Evolutionary conservation across 1,140 invertebrate genomes (phyloP).

Genomic region (Carposina sasakii): DNA sequence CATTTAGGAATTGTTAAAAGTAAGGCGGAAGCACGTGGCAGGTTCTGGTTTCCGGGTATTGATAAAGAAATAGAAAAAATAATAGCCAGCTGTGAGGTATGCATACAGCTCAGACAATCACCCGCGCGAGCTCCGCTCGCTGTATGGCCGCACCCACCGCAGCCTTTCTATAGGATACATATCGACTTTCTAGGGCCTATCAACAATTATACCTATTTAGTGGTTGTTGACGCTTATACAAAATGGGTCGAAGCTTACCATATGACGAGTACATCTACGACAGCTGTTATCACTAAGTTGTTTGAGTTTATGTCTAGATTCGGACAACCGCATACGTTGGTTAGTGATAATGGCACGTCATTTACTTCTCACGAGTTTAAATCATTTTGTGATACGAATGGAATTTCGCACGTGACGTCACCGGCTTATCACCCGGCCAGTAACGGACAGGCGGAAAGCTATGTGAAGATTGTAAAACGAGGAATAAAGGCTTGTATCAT

Average conservation of each 20-base stretch:
- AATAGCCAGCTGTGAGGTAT: neutral
- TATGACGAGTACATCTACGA: neutral
- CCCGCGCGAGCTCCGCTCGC: neutral
- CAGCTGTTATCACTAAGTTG: neutral
- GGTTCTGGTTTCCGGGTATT: constrained; percentile 61
- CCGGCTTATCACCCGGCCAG: constrained; percentile 25
- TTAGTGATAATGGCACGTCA: constrained; percentile 1
- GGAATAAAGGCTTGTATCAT: too few relatives aligned
- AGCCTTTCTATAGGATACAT: neutral
- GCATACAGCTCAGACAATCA: neutral
- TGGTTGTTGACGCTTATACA: constrained; percentile 31
- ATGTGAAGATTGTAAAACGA: neutral
- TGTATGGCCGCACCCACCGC: neutral
- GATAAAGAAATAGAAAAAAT: constrained; percentile 48
- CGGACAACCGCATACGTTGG: neutral
- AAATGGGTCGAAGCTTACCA: constrained; percentile 29
- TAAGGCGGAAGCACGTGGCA: constrained; percentile 46
- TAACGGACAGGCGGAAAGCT: constrained; percentile 4
- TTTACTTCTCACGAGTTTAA: constrained; percentile 5
- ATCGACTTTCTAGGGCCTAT: constrained; percentile 31
- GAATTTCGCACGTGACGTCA: constrained; percentile 15
- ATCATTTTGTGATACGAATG: constrained; percentile 7
- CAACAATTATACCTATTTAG: constrained; percentile 27
- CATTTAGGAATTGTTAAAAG: constrained; percentile 60
- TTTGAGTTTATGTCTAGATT: neutral